These are phyloP conservation scores for Spermophilus dauricus DNA, from an alignment of 2,113 vertebrate genomes.

Conservation along the genomic window DNA sequence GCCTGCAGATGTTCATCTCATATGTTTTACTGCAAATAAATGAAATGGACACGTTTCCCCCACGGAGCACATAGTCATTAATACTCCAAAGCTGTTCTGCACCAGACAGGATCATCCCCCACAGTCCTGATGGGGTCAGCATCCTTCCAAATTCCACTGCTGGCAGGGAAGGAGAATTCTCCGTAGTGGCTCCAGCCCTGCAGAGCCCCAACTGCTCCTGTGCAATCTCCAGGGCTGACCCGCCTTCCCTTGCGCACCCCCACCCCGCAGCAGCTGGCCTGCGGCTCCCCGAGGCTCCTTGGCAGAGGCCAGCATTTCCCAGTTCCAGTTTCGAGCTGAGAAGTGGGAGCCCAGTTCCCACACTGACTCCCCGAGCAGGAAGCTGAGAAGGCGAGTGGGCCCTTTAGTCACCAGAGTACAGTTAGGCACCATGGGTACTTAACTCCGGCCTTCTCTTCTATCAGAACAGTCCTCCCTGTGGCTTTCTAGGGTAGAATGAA, in stretches of 20 bases:
- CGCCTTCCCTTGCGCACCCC: neutral
- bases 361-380: constrained; percentile 31
- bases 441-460: neutral
- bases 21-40: constrained; percentile 12
- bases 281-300: neutral
- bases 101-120: neutral
- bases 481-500: neutral
- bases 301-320: neutral
- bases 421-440: neutral
- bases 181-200: neutral
- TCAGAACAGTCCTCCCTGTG: neutral
- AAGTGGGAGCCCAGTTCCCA: constrained; percentile 55
- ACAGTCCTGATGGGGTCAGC: neutral
- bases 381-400: constrained; percentile 56
- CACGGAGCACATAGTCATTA: neutral
- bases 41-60: constrained; percentile 13
- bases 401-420: neutral
- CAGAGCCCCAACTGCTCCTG: neutral
- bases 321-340: neutral
- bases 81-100: constrained; percentile 29
- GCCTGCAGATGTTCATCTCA: constrained; percentile 40
- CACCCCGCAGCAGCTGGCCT: neutral
- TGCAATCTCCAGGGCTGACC: neutral
- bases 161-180: neutral
- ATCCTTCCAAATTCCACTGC: neutral